Percentiles rank a stretch among this genome's conserved stretches.
These are phyloP conservation scores for Aulostomus chinensis DNA, from an alignment of 2,797 vertebrate species.

Conservation along the genomic window DNA sequence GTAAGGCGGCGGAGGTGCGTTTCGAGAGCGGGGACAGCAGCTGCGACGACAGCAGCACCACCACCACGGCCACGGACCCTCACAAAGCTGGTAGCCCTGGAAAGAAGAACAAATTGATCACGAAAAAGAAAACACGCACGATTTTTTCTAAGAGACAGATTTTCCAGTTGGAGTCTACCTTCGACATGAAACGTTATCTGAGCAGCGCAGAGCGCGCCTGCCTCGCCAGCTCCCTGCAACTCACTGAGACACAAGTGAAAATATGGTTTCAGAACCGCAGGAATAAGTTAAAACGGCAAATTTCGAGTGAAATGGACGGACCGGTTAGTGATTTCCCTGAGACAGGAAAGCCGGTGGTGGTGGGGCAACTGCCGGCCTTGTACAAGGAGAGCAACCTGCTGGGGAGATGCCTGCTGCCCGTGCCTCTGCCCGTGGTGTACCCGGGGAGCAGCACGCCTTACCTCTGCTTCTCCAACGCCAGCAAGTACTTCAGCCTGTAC, in stretches of 20 bases:
- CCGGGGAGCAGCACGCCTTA: slow-evolving; percentile 85
- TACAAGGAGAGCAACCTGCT: slow-evolving; percentile 85
- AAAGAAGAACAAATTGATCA: slow-evolving; percentile 78
- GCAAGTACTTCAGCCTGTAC: slow-evolving; percentile 86
- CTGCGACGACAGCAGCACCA: slow-evolving; percentile 66
- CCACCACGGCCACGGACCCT: slow-evolving; percentile 41
- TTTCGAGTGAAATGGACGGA: slow-evolving; percentile 82
- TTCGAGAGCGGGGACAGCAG: slow-evolving; percentile 79
- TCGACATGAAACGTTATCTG: slow-evolving; percentile 86
- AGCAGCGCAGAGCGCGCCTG: slow-evolving; percentile 90
- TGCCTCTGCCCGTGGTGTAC: slow-evolving; percentile 86
- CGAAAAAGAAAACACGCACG: slow-evolving; percentile 88
- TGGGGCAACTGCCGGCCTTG: slow-evolving; percentile 78
- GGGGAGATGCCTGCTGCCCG: slow-evolving; percentile 84
- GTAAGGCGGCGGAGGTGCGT: slow-evolving; percentile 48
- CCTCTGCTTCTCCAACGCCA: slow-evolving; percentile 85
- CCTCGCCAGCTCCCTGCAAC: slow-evolving; percentile 86
- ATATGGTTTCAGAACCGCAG: slow-evolving; percentile 88
- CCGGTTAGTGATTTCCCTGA: slow-evolving; percentile 74
- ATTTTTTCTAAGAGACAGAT: slow-evolving; percentile 90
- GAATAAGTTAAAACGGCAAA: slow-evolving; percentile 87
- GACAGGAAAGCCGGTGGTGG: slow-evolving; percentile 68
- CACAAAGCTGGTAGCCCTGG: slow-evolving; percentile 31
- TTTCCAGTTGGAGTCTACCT: slow-evolving; percentile 86
- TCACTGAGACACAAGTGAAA: slow-evolving; percentile 84